Evolutionary conservation across 2,888 invertebrate genomes (phyloP), one percentile per base, ranked within the genome.

Genomic region (Oxycera nigricornis): DNA sequence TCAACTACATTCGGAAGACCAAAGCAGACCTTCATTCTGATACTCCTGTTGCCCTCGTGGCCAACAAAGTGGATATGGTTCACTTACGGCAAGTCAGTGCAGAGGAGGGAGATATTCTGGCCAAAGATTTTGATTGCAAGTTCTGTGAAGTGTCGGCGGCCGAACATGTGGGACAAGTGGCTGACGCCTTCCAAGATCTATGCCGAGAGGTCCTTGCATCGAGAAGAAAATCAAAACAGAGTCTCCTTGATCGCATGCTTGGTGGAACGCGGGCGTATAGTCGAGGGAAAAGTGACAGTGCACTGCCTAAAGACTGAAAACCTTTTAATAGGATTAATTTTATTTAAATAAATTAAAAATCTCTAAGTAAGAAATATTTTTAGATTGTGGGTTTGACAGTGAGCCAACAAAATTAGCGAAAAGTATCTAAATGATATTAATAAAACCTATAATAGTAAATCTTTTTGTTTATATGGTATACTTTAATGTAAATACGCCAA

Each of bases 1-100:
- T 96, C 85, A 92, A 92, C 83, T 94, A 92, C 82, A 91, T 95
- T 73, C 89, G 92, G 73, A 88, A 91, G 73, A 91, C 93, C 41
- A 92, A 92, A 82, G 90, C 87, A 82, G 89, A 88, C 80, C 87
- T 90, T 76, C 92, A 89, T 82, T 88, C 90, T 0, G 92, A 93
- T 77, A 90, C 91, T 76, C 94, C 95, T 0, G 88, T 94, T 39
- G 91, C 93, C n/a, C 87, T 96, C n/a, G 92, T 95, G 31, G 95
- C 92, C 50, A 96, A 96, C 82, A 96, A 96, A 86, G 92, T 92
- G 24, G 96, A 96, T 81, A 93, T 96, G 94, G 92, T 95, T 77
- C 95, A 96, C 84, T 86, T 96, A 78, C 88, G 95, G 80, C 94
- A 95, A 88, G 94, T 96, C 72, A 94, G 92, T 81, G 89, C 90